A percentile compares a stretch with the other conserved stretches of the same genome.
phyloP scores from a whole-genome alignment of 2,113 vertebrate species.

The Noctilio leporinus region DNA sequence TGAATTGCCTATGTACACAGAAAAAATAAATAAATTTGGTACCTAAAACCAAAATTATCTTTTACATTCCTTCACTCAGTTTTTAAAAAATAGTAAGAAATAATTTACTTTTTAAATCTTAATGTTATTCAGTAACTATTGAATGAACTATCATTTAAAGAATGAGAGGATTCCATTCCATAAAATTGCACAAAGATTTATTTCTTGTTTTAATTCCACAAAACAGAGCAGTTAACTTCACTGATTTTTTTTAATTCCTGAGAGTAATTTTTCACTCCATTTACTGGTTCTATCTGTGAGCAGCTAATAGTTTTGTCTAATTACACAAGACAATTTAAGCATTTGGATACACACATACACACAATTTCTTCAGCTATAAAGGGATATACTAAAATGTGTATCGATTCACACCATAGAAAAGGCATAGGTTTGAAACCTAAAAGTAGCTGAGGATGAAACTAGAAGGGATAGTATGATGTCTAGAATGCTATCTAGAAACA shows the following conservation, averaged over 20 bases:
- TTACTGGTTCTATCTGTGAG: not conserved
- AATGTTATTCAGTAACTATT: not conserved
- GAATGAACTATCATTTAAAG: not conserved
- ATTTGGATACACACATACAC: not conserved
- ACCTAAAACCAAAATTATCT: not conserved
- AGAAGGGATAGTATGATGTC: fast-evolving
- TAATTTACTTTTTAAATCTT: not conserved
- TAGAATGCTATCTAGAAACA: not conserved
- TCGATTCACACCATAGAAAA: not conserved
- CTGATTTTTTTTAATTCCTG: not conserved
- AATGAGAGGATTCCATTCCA: not conserved
- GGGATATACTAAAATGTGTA: not conserved
- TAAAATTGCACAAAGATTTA: not conserved
- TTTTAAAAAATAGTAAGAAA: not conserved
- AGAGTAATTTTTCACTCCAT: not conserved
- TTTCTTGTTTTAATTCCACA: not conserved
- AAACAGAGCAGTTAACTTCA: not conserved
- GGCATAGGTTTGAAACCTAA: not conserved
- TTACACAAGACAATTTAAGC: not conserved
- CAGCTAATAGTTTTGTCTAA: not conserved
- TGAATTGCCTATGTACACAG: not conserved
- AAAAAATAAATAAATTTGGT: not conserved
- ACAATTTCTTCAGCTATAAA: not conserved
- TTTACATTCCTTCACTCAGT: not conserved
- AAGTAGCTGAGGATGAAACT: not conserved